Percentiles rank a stretch among this genome's conserved stretches.
Evolutionary conservation across 64 coral and sea anemone species (phyloP).

Genomic region (Porites lutea): DNA sequence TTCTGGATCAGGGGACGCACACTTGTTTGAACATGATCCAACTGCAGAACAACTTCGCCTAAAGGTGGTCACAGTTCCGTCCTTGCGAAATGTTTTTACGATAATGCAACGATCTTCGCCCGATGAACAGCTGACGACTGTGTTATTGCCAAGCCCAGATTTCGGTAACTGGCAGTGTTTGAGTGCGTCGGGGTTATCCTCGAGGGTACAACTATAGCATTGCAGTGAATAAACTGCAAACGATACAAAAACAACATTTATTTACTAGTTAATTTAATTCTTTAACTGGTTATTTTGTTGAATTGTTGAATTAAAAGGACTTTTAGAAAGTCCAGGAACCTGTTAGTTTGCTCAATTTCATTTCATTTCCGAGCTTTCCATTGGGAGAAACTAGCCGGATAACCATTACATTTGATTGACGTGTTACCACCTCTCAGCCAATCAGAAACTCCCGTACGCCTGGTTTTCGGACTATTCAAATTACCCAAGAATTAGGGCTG

Average conservation of each 20-base stretch:
- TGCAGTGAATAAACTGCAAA: slow-evolving; percentile 1
- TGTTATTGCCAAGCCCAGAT: neutral
- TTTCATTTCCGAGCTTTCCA: too few species aligned
- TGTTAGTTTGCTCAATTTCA: too few species aligned
- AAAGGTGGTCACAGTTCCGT: neutral
- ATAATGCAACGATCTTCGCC: neutral
- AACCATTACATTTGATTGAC: too few species aligned
- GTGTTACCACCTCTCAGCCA: too few species aligned
- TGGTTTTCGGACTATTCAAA: too few species aligned
- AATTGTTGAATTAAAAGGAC: neutral
- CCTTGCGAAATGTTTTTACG: neutral
- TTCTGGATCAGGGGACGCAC: neutral
- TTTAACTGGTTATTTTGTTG: neutral
- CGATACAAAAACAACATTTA: neutral
- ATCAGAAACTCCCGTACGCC: too few species aligned
- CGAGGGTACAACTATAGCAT: slow-evolving; percentile 3
- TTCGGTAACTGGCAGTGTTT: neutral
- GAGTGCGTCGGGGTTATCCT: neutral
- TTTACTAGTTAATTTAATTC: neutral
- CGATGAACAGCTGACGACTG: neutral
- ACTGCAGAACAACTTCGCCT: neutral
- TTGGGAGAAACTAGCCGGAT: too few species aligned
- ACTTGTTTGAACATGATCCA: neutral
- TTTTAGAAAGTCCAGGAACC: too few species aligned
- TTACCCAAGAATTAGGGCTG: too few species aligned